phyloP scores from a whole-genome alignment of 2,888 invertebrate species.

The Diloba caeruleocephala region DNA sequence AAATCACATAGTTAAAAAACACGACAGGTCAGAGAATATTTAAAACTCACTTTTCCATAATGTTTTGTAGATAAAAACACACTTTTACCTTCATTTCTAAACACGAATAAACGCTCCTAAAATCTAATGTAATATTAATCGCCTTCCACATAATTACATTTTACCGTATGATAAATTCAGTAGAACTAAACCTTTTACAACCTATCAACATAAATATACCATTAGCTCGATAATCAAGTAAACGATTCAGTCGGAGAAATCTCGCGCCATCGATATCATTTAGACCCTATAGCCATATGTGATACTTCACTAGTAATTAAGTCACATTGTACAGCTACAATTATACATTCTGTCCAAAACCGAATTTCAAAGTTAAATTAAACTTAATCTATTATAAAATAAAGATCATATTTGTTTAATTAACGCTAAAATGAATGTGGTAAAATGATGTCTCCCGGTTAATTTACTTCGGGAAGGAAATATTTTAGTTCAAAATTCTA shows the following conservation, averaged over 20 bases:
- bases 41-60: conserved; percentile 14
- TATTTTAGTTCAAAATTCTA: conserved; percentile 78
- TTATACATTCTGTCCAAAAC: conserved; percentile 10
- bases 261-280: conserved; percentile 58
- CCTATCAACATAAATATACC: conserved; percentile 62
- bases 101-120: conserved; percentile 22
- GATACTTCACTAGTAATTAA: conserved; percentile 74
- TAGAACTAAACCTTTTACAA: conserved; percentile 47
- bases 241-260: conserved; percentile 38
- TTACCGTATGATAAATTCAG: conserved; percentile 44
- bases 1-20: no score
- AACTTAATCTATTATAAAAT: conserved; percentile 3
- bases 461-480: conserved; percentile 73
- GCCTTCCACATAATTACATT: conserved; percentile 35
- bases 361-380: background rate
- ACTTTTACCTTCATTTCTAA: conserved; percentile 15
- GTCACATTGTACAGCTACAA: conserved; percentile 56
- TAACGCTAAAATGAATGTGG: conserved; percentile 17
- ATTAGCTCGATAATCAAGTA: conserved; percentile 53
- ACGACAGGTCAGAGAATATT: background rate
- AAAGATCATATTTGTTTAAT: conserved; percentile 1
- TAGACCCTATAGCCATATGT: conserved; percentile 50
- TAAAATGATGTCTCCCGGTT: conserved; percentile 62
- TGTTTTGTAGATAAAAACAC: conserved; percentile 27
- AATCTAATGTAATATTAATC: conserved; percentile 39